Evolutionary conservation across 2,888 invertebrate species (phyloP).

Genomic region (Pollenia amentaria): DNA sequence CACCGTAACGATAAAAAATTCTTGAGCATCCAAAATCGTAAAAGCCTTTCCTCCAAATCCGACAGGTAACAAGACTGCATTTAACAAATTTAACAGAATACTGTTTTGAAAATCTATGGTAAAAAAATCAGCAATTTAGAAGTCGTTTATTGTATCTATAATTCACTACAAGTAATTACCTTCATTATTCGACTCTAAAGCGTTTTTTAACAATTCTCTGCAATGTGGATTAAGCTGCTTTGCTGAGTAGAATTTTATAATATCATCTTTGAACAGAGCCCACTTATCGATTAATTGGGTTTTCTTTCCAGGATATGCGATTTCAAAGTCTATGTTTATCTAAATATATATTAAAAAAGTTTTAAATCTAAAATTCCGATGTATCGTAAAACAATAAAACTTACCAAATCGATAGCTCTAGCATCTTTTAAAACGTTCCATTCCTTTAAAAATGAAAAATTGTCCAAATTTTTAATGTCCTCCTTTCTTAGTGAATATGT

Average conservation of each 20-base stretch:
- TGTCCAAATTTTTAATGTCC: background rate
- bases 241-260: background rate
- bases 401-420: constrained; percentile 32
- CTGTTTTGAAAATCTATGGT: background rate
- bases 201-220: background rate
- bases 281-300: too few species aligned
- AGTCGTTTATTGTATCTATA: too few species aligned
- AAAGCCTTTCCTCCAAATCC: too few species aligned
- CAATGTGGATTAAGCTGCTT: background rate
- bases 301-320: too few species aligned
- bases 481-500: constrained; percentile 5
- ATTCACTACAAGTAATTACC: too few species aligned
- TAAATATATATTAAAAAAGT: too few species aligned
- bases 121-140: too few species aligned
- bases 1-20: constrained; percentile 12
- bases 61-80: background rate
- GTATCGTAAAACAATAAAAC: constrained; percentile 6
- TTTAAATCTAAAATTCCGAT: too few species aligned
- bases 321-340: too few species aligned
- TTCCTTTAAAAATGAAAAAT: constrained; percentile 35
- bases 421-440: constrained; percentile 34
- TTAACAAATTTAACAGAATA: background rate
- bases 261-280: too few species aligned
- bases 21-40: background rate
- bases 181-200: too few species aligned